Evolutionary conservation across 2,797 vertebrate species (phyloP).

Genomic region (Dendrocincla fuliginosa): DNA sequence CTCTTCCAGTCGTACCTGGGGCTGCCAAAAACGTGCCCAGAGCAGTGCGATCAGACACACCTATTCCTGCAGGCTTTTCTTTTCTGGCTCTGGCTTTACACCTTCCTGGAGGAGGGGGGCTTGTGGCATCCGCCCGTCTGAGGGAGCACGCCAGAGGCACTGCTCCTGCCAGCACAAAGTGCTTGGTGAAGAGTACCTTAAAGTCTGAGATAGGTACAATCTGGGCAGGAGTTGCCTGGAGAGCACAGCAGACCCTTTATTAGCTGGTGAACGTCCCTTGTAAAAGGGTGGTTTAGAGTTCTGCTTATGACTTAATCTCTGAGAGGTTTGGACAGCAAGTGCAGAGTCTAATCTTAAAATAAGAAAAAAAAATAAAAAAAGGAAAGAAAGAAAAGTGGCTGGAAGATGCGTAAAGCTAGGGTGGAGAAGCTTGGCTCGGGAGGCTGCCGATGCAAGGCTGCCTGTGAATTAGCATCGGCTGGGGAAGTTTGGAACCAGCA

Average conservation of each 20-base stretch:
- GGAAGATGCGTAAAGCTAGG: conserved; percentile 32
- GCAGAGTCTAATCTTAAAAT: neutral
- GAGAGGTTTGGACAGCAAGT: conserved; percentile 8
- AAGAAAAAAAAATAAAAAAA: rapidly evolving
- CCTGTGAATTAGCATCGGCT: conserved; percentile 48
- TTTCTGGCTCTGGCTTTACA: neutral
- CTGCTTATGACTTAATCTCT: conserved; percentile 35
- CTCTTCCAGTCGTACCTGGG: neutral
- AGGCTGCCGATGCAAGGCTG: conserved; percentile 39
- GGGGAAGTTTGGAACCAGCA: conserved; percentile 62
- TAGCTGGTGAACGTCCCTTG: neutral
- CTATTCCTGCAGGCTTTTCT: neutral
- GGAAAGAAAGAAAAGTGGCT: neutral
- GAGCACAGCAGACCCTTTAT: neutral
- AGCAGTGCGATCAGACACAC: neutral
- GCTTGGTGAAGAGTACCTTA: neutral
- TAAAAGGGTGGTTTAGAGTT: conserved; percentile 13
- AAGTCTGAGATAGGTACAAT: neutral
- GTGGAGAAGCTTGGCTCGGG: conserved; percentile 48
- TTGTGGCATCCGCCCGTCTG: neutral
- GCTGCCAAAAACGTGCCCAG: neutral
- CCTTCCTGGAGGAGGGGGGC: neutral
- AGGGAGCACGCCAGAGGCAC: neutral
- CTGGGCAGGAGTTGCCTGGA: neutral
- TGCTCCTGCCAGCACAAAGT: neutral